Percentiles rank a stretch among this genome's conserved stretches.
Conservation (phyloP, 2,797 vertebrate species). For the Pipistrellus nathusii region DNA sequence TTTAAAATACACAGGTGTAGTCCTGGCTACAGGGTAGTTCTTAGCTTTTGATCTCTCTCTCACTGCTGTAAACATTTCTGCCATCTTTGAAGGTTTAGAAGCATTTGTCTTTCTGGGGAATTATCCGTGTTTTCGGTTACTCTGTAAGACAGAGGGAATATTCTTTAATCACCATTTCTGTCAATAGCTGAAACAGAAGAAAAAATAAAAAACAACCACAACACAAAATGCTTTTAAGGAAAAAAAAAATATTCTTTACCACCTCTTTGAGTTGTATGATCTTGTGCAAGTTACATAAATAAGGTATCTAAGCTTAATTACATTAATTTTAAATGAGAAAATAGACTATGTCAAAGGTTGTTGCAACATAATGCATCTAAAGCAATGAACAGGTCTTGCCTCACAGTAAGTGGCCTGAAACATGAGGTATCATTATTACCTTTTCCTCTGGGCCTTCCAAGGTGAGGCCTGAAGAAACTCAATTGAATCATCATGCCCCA, state of each 20-base stretch:
- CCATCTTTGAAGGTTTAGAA: constrained; percentile 90
- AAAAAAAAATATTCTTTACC: constrained; percentile 36
- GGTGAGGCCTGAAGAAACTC: neutral
- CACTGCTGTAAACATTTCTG: constrained; percentile 90
- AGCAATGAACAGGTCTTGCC: neutral
- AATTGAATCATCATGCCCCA: neutral
- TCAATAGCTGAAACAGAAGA: constrained; percentile 25
- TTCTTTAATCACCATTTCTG: constrained; percentile 38
- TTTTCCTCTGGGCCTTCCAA: constrained; percentile 8
- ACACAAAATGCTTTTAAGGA: neutral
- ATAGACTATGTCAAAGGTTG: neutral
- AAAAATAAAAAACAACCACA: neutral
- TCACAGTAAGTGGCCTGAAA: neutral
- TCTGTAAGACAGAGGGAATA: constrained; percentile 88
- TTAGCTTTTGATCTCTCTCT: constrained; percentile 78
- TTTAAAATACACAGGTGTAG: constrained; percentile 88
- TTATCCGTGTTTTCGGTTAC: constrained; percentile 87
- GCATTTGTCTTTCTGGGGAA: constrained; percentile 91
- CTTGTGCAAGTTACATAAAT: neutral
- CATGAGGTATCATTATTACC: neutral
- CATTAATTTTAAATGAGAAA: constrained; percentile 46
- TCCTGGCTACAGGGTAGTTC: constrained; percentile 84
- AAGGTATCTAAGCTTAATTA: neutral
- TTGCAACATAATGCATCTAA: neutral
- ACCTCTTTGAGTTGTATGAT: neutral